A percentile compares a stretch with the other conserved stretches of the same genome.
Conservation (phyloP, 1,140 invertebrate genomes). For the Homalodisca vitripennis region DNA sequence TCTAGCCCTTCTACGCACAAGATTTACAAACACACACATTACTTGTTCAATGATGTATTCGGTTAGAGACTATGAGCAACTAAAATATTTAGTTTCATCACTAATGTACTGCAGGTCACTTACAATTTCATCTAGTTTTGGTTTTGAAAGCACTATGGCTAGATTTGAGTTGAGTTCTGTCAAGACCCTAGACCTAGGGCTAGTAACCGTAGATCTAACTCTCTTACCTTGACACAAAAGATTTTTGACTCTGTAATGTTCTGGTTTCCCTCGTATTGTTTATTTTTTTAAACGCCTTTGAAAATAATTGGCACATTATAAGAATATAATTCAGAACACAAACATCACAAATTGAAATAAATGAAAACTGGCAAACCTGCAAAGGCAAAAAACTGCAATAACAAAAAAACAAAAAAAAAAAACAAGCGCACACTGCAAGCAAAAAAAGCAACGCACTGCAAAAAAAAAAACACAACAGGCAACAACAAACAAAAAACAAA, state of each 20-base stretch:
- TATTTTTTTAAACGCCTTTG: slow-evolving; percentile 13
- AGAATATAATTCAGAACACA: too few relatives aligned
- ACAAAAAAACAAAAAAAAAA: too few relatives aligned
- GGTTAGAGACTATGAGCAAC: neutral
- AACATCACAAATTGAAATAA: too few relatives aligned
- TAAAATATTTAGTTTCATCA: neutral
- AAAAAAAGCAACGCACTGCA: too few relatives aligned
- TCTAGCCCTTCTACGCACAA: neutral
- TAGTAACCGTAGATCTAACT: neutral
- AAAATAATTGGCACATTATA: too few relatives aligned
- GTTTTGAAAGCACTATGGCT: slow-evolving; percentile 14
- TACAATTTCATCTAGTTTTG: slow-evolving; percentile 14
- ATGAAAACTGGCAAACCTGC: too few relatives aligned
- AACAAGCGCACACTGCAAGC: too few relatives aligned
- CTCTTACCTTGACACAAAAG: neutral
- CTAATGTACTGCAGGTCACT: slow-evolving; percentile 19
- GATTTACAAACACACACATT: too few relatives aligned
- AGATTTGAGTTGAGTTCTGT: too few relatives aligned
- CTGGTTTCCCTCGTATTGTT: slow-evolving; percentile 11
- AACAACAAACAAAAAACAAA: too few relatives aligned
- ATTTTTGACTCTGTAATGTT: neutral
- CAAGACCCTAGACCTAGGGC: neutral
- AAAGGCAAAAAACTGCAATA: too few relatives aligned
- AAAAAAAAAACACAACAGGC: too few relatives aligned
- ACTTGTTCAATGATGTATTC: slow-evolving; percentile 13